These are phyloP conservation scores for Cromileptes altivelis DNA, from an alignment of 2,113 vertebrate genomes.

Conservation along the genomic window DNA sequence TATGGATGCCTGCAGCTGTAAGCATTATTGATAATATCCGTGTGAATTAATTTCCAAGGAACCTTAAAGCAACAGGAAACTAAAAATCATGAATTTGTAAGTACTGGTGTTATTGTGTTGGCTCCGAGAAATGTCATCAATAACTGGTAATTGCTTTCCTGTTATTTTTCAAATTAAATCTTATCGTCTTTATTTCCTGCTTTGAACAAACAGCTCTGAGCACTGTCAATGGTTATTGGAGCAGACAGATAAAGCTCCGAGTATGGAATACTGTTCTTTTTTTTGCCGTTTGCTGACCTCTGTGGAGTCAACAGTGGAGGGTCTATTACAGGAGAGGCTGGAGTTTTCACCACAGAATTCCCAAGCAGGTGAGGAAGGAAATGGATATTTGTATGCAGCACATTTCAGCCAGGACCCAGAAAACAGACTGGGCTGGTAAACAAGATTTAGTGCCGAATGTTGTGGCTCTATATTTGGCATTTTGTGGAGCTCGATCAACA, in stretches of 20 bases:
- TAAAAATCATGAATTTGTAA: slow-evolving; percentile 21
- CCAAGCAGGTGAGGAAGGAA: not conserved
- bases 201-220: slow-evolving; percentile 20
- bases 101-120: slow-evolving; percentile 29
- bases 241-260: not conserved
- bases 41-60: slow-evolving; percentile 25
- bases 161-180: not conserved
- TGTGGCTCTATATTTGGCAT: slow-evolving; percentile 3
- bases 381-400: slow-evolving; percentile 12
- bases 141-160: slow-evolving; percentile 37
- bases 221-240: not conserved
- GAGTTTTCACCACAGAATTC: not conserved
- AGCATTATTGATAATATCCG: not conserved
- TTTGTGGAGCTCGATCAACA: slow-evolving; percentile 5
- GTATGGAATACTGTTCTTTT: not conserved
- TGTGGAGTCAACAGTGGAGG: not conserved
- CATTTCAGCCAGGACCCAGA: not conserved
- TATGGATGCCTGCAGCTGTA: not conserved
- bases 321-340: not conserved
- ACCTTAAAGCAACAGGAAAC: slow-evolving; percentile 18
- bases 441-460: slow-evolving; percentile 8
- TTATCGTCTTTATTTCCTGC: slow-evolving; percentile 3
- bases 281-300: not conserved
- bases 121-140: slow-evolving; percentile 19
- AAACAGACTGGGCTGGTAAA: slow-evolving; percentile 20